Conservation (phyloP, 30 jellyfish, hydroid and myxozoan species). For the Chrysaora quinquecirrha region DNA sequence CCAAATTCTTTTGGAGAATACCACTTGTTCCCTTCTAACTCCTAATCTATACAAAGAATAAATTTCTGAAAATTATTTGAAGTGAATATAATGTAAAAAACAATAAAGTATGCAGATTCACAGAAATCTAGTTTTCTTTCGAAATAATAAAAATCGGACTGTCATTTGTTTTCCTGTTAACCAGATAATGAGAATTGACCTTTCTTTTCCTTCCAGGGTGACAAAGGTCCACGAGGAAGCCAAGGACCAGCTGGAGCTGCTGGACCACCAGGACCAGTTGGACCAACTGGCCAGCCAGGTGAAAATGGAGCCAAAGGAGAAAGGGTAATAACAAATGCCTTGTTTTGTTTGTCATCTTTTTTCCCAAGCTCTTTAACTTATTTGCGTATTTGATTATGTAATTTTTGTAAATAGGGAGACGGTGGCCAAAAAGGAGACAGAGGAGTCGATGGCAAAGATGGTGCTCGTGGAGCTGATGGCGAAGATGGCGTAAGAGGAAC, state of each 20-base stretch:
- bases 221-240: constrained; percentile 72
- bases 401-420: too few relatives aligned
- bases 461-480: constrained; percentile 88
- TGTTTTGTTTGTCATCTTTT: neutral
- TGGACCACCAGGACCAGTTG: constrained; percentile 95
- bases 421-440: constrained; percentile 89
- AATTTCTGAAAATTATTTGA: neutral
- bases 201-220: constrained; percentile 41
- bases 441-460: constrained; percentile 88
- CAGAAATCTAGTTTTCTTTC: neutral
- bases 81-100: neutral
- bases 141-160: neutral
- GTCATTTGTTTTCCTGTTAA: too few relatives aligned
- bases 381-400: too few relatives aligned
- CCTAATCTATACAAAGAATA: too few relatives aligned
- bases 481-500: constrained; percentile 77
- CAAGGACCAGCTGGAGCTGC: constrained; percentile 89
- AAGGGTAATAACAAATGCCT: constrained; percentile 18
- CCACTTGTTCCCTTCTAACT: too few relatives aligned
- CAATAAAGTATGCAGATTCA: neutral
- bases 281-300: constrained; percentile 73
- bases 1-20: too few relatives aligned
- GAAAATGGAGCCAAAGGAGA: constrained; percentile 74
- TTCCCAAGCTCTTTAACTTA: too few relatives aligned
- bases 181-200: neutral